Evolutionary conservation across 2,888 invertebrate genomes (phyloP), one percentile per base, ranked within the genome.

Genomic region (Hyles lineata): DNA sequence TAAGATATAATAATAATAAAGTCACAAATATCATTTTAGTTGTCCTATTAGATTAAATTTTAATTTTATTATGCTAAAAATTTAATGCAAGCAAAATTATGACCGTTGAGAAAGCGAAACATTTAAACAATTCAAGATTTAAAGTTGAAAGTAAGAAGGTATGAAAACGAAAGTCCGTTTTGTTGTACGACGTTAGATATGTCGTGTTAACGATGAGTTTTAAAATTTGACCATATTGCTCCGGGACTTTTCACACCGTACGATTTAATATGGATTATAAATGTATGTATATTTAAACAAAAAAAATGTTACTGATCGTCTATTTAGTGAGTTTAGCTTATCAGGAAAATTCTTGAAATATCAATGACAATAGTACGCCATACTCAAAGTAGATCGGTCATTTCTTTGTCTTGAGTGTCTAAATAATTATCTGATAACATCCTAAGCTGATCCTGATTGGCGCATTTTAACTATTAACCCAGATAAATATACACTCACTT

Each of bases 91-190:
- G 63, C 43, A 19, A 23, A 21, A 9, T 67, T 67, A 67, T 23
- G 67, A 23, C 62, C 29, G 61, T 70, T 50, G 72, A 73, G 81
- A 83, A 82, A 83, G 83, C 70, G 52, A 76, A 78, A 75, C 78
- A 78, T 75, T 75, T 75, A 77, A 82, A 79, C 79, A 78, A 83
- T 81, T 79, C 78, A 71, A 60, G 23, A 60, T 62, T 43, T 62
- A 70, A 59, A 55, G 85, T 88, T 80, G 90, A 90, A 91, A 91
- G 91, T 84, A 84, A 87, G 79, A 84, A 83, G 85, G 76, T 78
- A 83, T 83, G 87, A 92, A 92, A 93, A 87, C 81, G 92, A 93
- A 92, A 93, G 93, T 89, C 80, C 75, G 76, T 72, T 75, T 72
- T 76, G 80, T 76, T 80, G 75, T 79, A 25, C 80, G 82, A 82